Conservation (phyloP, 2,888 invertebrate genomes). For the Torymus aiolomorphi region DNA sequence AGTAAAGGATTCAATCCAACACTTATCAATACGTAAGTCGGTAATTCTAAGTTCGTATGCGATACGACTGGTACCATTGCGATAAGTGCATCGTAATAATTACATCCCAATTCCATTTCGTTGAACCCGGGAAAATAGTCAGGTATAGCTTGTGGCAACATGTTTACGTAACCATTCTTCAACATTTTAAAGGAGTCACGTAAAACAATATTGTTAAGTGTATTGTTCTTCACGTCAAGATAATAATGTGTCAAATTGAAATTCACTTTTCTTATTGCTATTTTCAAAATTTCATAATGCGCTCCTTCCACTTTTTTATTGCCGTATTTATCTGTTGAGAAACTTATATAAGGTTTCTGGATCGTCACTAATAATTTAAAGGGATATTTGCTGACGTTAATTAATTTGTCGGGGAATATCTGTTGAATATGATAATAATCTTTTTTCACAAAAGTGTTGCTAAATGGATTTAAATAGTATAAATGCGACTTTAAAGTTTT, state of each 20-base stretch:
- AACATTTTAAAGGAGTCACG: background rate
- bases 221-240: background rate
- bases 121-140: background rate
- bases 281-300: background rate
- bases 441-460: background rate
- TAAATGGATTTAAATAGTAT: conserved; percentile 15
- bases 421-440: background rate
- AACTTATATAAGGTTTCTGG: background rate
- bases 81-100: conserved; percentile 1
- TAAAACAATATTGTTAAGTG: background rate
- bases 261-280: background rate
- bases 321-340: background rate
- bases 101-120: background rate
- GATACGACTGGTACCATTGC: conserved; percentile 7
- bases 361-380: background rate
- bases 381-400: background rate
- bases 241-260: background rate
- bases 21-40: background rate
- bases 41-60: background rate
- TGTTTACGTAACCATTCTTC: background rate
- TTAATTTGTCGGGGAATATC: conserved; percentile 18
- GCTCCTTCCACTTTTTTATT: background rate
- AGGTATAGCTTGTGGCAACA: background rate
- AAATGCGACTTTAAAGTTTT: background rate
- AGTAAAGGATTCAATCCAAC: background rate